These are phyloP conservation scores for Pimephales promelas DNA, from an alignment of 2,113 vertebrate species.

Conservation along the genomic window DNA sequence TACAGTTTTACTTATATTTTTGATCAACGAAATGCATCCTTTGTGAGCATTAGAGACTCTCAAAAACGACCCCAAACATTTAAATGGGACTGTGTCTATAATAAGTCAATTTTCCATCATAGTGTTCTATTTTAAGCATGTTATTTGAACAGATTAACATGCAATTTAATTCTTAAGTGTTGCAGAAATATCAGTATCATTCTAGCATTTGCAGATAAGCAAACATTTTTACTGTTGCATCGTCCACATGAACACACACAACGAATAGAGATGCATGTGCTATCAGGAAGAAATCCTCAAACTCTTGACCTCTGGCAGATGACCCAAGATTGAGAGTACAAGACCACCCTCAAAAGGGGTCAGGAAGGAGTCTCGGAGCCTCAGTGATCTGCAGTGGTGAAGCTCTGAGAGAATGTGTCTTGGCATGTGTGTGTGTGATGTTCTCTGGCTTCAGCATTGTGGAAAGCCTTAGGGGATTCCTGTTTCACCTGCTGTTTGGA, in stretches of 20 bases:
- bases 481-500: conserved; percentile 60
- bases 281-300: conserved; percentile 1
- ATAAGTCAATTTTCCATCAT: neutral
- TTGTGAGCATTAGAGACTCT: neutral
- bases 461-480: conserved; percentile 59
- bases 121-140: neutral
- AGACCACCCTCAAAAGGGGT: conserved; percentile 34
- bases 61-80: neutral
- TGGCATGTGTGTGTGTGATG: conserved; percentile 50
- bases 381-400: conserved; percentile 11
- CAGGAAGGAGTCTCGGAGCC: neutral
- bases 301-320: conserved; percentile 5
- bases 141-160: neutral
- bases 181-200: neutral
- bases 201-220: neutral
- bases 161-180: neutral
- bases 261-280: neutral
- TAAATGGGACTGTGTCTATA: neutral
- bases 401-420: conserved; percentile 35
- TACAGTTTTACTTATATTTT: neutral
- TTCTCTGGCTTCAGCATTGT: conserved; percentile 59
- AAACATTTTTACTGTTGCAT: neutral
- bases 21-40: neutral
- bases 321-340: conserved; percentile 31
- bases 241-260: neutral